Evolutionary conservation across 2,113 vertebrate genomes (phyloP), one percentile per base, ranked within the genome.

Genomic region (Pseudopodoces humilis): DNA sequence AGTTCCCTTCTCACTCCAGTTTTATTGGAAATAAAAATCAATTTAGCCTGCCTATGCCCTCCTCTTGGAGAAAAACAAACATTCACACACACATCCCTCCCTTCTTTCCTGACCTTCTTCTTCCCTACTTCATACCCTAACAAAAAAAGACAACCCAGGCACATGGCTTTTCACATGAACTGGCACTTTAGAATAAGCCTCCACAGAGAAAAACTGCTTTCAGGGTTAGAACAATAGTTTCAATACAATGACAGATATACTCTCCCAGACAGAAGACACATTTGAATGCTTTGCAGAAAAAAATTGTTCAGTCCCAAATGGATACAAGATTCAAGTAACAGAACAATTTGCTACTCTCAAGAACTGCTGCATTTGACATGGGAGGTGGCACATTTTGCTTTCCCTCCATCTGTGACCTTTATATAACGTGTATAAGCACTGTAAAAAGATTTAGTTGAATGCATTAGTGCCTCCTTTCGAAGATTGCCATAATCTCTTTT

Each of bases 161-260:
- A 93, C 39, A 71, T n/a, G 44, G 65, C 86, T 95, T 97, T 97
- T 96, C 89, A 93, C 81, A 95, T 95, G 84, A 97, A 90, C 68
- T 94, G 88, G 25, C 86, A 91, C 76, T 94, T 92, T 43, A 94
- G 92, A 97, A 94, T 82, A 97, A 96, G 74, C 74, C 92, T 88
- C 80, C 55, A 86, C 18, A 6, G 75, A 86, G 82, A 64, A 92
- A 88, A 93, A 94, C 88, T 94, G 74, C 72, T 97, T 96, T 95
- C 88, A 94, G 75, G 83, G 84, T 52, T 79, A 93, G 94, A 96
- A 95, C 94, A 96, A 94, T 90, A 81, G 37, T 50, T 20, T 44
- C 12, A 62, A 33, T 58, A 85, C 35, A 92, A 64, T 75, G 69
- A 96, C 71, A 77, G 76, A 92, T 94, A 76, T 56, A 94, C 92